Evolutionary conservation across 1,140 invertebrate species (phyloP), one percentile per base, ranked within the genome.

Genomic region (Nebria ingens): DNA sequence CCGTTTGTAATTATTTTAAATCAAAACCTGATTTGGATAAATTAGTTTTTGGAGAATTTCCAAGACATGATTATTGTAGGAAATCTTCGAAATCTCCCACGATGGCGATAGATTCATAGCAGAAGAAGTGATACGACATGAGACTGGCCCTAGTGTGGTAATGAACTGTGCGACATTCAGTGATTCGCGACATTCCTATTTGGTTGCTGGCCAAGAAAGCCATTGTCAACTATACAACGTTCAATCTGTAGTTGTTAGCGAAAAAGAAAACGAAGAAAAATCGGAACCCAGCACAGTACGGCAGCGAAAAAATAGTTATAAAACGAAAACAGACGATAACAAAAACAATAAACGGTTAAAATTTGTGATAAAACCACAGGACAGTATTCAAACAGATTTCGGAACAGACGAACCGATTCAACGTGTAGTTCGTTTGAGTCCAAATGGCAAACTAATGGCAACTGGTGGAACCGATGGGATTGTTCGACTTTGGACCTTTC

Each of bases 391-490:
- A 74, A 89, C 87, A 54, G 87, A 89, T 74, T 86, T 86, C 70
- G 76, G 79, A 61, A 77, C 81, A 45, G 76, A 82, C 22, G 89
- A 92, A 58, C 81, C 90, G 13, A 72, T 93, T 58, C 91, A 95
- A 69, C 84, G 93, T 68, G 87, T 93, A 38, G 89, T 94, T 19
- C 77, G 86, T 54, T 84, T 96, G 61, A 87, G 84, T 63, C 76
- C 78, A 22, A 82, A 79, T 68, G 82, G 86, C 12, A 85, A 82
- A 63, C 62, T 90, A 0, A 84, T 97, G 80, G 88, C 84, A 1
- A 97, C 93, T 3, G 95, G 91, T 57, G 93, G 94, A 21, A 84
- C 86, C 1, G 93, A 98, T 76, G 91, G 92, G 9, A 76, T 82
- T 64, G 70, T 98, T 17, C 77, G 93, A 59, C 65, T 96, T 2